These are phyloP conservation scores for Enteromius paludinosus DNA, from an alignment of 2,797 vertebrate species.

Conservation along the genomic window DNA sequence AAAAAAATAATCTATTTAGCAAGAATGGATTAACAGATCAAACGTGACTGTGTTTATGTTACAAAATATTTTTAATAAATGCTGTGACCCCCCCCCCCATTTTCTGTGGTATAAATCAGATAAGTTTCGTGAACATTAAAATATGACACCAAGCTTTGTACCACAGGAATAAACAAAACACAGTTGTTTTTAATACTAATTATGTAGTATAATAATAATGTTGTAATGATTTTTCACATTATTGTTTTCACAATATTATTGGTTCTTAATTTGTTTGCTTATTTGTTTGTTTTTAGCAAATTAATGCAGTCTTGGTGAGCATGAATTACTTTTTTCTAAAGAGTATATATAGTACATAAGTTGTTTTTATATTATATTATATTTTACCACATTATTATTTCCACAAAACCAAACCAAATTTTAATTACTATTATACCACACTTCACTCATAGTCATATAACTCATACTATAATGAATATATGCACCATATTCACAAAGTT, in stretches of 20 bases:
- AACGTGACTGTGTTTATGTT: not conserved
- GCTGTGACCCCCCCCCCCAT: too few relatives aligned
- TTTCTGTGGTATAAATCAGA: not conserved
- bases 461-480: not conserved
- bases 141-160: not conserved
- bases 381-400: not conserved
- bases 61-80: not conserved
- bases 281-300: not conserved
- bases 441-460: not conserved
- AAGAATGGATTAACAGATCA: not conserved
- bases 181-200: not conserved
- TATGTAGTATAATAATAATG: too few relatives aligned
- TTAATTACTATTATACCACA: not conserved
- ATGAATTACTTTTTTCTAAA: not conserved
- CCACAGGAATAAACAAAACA: not conserved
- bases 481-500: not conserved
- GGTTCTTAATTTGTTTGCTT: not conserved
- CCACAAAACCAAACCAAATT: not conserved
- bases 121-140: not conserved
- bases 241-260: not conserved
- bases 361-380: not conserved
- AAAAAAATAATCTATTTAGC: not conserved
- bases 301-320: not conserved
- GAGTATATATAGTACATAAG: too few relatives aligned
- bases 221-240: not conserved